Evolutionary conservation across 1,140 invertebrate genomes (phyloP), one percentile per base, ranked within the genome.

Genomic region (Meloidogyne hapla): DNA sequence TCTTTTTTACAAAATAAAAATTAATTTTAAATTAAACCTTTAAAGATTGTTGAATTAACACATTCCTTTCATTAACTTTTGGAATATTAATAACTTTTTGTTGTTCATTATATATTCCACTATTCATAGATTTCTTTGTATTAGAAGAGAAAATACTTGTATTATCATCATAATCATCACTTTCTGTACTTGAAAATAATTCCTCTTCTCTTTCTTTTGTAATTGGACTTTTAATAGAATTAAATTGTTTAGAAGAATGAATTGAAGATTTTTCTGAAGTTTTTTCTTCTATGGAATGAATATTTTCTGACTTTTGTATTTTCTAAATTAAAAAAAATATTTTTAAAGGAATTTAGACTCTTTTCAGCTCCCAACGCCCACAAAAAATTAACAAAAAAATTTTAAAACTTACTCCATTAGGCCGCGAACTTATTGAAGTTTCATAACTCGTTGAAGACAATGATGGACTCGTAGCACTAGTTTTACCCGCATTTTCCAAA

Each of bases 401-500:
- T n/a, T n/a, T n/a, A n/a, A n/a, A n/a, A n/a, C n/a, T n/a, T n/a
- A 56, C 48, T 8, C n/a, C n/a, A 56, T 8, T 8, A n/a, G 48
- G 48, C 4, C 18, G 4, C 5, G 18, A 56, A 56, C 18, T 56
- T 56, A 18, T 56, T 56, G 48, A 56, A 56, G 48, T 56, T 56
- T 56, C 48, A 56, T 56, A 56, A 56, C 48, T 56, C n/a, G n/a
- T n/a, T n/a, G 48, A 56, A 56, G 48, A 56, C 8, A 56, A 56
- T n/a, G 48, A 56, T 21, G 48, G 48, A 56, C 48, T 56, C n/a
- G 48, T 9, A 56, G 13, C 18, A 18, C 42, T 45, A 45, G 48
- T 56, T 56, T 56, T 56, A 56, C 48, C 48, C 5, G 42, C 13
- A 45, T 45, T 45, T 15, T 56, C 48, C n/a, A 56, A 56, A n/a